These are phyloP conservation scores for Desoria tigrina DNA, from an alignment of 2,888 invertebrate genomes.

Conservation along the genomic window DNA sequence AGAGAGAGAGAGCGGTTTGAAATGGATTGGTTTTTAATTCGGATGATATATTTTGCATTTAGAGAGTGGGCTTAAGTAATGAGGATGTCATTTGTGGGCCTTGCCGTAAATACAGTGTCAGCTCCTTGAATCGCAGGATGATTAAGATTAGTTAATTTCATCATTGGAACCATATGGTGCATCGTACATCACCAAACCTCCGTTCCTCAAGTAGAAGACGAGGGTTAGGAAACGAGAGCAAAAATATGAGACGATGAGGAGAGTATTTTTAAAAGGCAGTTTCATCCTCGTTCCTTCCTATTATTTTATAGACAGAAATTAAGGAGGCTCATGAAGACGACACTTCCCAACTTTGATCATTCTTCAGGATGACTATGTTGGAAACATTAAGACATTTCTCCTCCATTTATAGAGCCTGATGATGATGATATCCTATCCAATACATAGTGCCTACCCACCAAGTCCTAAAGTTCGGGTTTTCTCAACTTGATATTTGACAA, in stretches of 20 bases:
- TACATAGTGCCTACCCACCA: too few relatives aligned
- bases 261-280: constrained; percentile 41
- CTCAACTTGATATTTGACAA: too few relatives aligned
- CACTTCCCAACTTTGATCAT: constrained; percentile 14
- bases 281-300: constrained; percentile 26
- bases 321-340: constrained; percentile 4
- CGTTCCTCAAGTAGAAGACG: background rate
- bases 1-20: too few relatives aligned
- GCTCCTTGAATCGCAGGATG: constrained; percentile 3
- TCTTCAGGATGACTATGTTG: background rate
- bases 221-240: constrained; percentile 34
- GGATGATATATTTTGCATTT: constrained; percentile 17
- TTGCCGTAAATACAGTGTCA: too few relatives aligned
- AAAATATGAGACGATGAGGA: constrained; percentile 33
- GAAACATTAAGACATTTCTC: too few relatives aligned
- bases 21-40: background rate
- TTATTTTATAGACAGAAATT: constrained; percentile 15
- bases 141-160: constrained; percentile 28
- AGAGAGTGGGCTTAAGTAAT: constrained; percentile 16
- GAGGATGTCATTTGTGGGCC: constrained; percentile 3
- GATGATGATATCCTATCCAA: too few relatives aligned
- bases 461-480: too few relatives aligned
- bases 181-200: background rate
- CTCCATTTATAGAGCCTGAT: too few relatives aligned
- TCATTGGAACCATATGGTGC: constrained; percentile 31